Conservation (phyloP, 2,888 invertebrate genomes). For the Bellardia bayeri region DNA sequence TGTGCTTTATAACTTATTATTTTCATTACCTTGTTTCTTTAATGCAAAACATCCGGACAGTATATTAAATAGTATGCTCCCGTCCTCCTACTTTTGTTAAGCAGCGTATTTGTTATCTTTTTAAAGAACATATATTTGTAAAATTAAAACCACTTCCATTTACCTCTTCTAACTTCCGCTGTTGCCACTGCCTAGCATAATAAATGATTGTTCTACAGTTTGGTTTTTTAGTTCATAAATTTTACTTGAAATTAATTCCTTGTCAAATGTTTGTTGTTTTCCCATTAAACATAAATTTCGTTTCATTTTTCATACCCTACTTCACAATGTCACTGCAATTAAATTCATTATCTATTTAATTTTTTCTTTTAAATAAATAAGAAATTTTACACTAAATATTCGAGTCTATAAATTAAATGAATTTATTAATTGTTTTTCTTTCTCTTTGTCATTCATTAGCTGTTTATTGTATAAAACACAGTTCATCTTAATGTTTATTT, state of each 20-base stretch:
- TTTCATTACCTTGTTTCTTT: too few species aligned
- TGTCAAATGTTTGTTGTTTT: not conserved
- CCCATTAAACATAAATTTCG: not conserved
- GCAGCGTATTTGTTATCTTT: too few species aligned
- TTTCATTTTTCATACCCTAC: not conserved
- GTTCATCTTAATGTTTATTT: conserved; percentile 19
- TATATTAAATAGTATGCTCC: too few species aligned
- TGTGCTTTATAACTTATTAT: too few species aligned
- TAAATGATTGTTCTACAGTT: not conserved
- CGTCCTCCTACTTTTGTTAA: too few species aligned
- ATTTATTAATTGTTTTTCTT: conserved; percentile 43
- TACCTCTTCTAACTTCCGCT: too few species aligned
- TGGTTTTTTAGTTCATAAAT: not conserved
- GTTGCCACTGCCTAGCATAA: too few species aligned
- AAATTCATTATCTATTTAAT: not conserved
- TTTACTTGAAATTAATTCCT: not conserved
- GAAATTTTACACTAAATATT: conserved; percentile 18
- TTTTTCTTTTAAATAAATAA: not conserved
- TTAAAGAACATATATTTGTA: too few species aligned
- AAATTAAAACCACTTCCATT: too few species aligned
- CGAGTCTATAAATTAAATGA: conserved; percentile 10
- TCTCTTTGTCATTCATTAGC: conserved; percentile 36
- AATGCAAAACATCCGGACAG: too few species aligned
- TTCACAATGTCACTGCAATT: conserved; percentile 7
- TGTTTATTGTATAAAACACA: conserved; percentile 28